Evolutionary conservation across 2,888 invertebrate genomes (phyloP).

Genomic region (Chrysotoxum bicinctum): DNA sequence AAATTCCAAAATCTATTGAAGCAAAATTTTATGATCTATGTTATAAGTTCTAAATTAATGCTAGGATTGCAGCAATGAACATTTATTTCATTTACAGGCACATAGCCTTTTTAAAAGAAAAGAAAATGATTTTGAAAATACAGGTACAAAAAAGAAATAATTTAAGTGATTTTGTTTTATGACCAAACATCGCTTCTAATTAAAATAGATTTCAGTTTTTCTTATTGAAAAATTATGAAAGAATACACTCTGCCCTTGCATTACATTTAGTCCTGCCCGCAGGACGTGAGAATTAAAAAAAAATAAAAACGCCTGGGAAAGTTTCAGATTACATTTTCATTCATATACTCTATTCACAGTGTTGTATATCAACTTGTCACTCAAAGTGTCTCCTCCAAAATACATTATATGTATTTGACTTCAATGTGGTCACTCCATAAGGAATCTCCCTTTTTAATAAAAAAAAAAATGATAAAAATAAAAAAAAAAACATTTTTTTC

Average conservation of each 20-base stretch:
- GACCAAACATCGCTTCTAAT: too few relatives aligned
- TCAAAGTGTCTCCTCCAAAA: conserved; percentile 41
- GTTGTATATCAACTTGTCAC: conserved; percentile 45
- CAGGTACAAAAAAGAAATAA: too few relatives aligned
- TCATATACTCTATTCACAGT: not conserved
- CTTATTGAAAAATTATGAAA: not conserved
- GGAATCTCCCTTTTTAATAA: conserved; percentile 7
- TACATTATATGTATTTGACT: conserved; percentile 18
- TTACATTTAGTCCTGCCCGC: not conserved
- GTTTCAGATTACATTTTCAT: conserved; percentile 45
- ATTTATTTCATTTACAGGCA: too few relatives aligned
- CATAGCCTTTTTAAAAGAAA: too few relatives aligned
- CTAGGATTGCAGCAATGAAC: too few relatives aligned
- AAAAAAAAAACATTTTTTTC: not conserved
- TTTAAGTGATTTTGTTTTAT: too few relatives aligned
- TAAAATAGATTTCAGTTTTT: not conserved
- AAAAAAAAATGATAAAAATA: not conserved
- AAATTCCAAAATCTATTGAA: too few relatives aligned
- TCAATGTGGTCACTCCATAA: conserved; percentile 24
- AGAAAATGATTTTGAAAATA: too few relatives aligned
- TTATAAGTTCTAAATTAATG: too few relatives aligned
- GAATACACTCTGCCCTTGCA: not conserved
- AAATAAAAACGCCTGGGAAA: conserved; percentile 32
- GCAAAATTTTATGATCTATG: too few relatives aligned
- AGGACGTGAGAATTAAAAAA: conserved; percentile 18